A percentile compares a stretch with the other conserved stretches of the same genome.
phyloP scores from a whole-genome alignment of 1,140 invertebrate species.

The Planococcus citri region DNA sequence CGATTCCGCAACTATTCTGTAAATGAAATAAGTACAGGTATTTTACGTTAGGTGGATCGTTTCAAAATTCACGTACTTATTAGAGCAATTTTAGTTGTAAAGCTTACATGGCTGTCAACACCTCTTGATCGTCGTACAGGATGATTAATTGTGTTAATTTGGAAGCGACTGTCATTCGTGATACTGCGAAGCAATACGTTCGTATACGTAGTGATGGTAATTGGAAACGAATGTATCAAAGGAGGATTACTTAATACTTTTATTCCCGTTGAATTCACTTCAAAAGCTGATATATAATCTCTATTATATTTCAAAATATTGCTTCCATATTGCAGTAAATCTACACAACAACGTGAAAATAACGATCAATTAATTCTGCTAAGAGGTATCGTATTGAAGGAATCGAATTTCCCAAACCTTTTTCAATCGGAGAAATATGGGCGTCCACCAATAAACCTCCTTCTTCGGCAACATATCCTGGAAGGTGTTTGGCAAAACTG shows the following conservation, averaged over 20 bases:
- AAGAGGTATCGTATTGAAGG: no score
- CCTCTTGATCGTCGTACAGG: constrained; percentile 39
- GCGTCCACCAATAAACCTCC: background rate
- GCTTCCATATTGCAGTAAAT: constrained; percentile 15
- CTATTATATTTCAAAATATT: constrained; percentile 24
- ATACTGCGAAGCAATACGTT: constrained; percentile 35
- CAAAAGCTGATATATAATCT: constrained; percentile 22
- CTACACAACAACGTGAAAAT: no score
- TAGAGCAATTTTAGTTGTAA: no score
- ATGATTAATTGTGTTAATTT: constrained; percentile 44
- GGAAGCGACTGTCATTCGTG: constrained; percentile 30
- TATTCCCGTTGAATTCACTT: background rate
- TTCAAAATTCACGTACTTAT: no score
- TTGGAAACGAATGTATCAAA: constrained; percentile 38
- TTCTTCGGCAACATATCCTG: background rate
- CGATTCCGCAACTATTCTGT: no score
- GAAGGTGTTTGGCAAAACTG: background rate
- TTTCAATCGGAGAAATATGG: background rate
- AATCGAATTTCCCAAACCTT: no score
- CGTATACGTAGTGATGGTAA: constrained; percentile 36
- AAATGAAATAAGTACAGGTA: no score
- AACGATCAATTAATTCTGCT: no score
- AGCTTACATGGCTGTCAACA: no score
- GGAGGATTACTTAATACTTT: constrained; percentile 28
- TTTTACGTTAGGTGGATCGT: no score